Base-by-base conservation (phyloP, 1,140 invertebrate genomes). In the Samia ricini region DNA sequence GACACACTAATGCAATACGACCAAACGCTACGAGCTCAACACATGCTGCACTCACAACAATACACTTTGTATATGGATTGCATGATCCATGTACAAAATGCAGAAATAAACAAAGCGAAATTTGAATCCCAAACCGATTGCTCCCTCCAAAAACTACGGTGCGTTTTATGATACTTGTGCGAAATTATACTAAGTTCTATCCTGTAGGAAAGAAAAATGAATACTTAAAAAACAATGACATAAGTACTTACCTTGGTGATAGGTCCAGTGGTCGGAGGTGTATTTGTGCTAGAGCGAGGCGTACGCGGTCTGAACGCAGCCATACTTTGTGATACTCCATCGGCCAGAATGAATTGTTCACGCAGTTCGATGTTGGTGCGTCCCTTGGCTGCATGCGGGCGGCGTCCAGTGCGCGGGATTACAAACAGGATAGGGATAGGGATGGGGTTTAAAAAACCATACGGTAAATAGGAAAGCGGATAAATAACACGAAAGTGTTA, bases 291-390 rank as follows among this genome's bases (percentile, higher is more conserved):
- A 80, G 95, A 95, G 86, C 95, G 94, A 84, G 96, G 96, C 91
- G 95, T 95, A 91, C 96, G 96, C 72, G 95, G 92, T 91, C 96
- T 96, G 94, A 99, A 99, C 75, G 97, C 96, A 78, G 97, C 96
- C 97, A 99, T 98, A 81, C 96, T 96, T 93, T 99, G 98, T 84
- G 97, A 98, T 68, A 99, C 98, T 82, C 98, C 98, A 89, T 98
- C 96, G 74, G 98, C 97, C 93, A 99, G 92, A 89, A 99, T 98
- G 93, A 99, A 99, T 93, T 99, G 97, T 92, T 99, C 98, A 77
- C 98, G 94, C 83, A 99, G 95, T 93, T 99, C 98, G 91, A 99
- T 97, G 93, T 99, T 99, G 89, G 98, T 99, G 92, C 98, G 95
- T 94, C 98, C 98, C 93, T 99, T 99, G 92, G 98, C 98, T 99